Evolutionary conservation across 2,888 invertebrate genomes (phyloP).

Genomic region (Invenusta paracnida): DNA sequence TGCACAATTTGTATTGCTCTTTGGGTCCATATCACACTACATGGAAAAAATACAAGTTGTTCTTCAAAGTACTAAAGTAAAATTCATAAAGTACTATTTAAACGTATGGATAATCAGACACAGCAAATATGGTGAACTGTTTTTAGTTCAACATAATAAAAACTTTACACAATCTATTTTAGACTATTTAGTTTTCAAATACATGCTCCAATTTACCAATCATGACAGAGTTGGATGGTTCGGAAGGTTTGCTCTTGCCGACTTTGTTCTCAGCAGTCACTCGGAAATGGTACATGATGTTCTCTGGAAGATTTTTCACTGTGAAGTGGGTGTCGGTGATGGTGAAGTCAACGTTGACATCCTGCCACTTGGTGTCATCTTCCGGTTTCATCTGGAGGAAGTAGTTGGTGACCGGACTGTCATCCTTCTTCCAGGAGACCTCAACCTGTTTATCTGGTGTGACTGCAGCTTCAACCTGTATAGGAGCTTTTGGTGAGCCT

Average conservation of each 20-base stretch:
- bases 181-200: too few relatives aligned
- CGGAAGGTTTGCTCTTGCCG: slow-evolving; percentile 46
- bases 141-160: too few relatives aligned
- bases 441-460: slow-evolving; percentile 47
- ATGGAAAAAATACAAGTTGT: too few relatives aligned
- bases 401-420: slow-evolving; percentile 55
- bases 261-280: slow-evolving; percentile 48
- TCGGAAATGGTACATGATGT: slow-evolving; percentile 50
- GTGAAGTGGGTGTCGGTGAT: slow-evolving; percentile 28
- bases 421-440: slow-evolving; percentile 53
- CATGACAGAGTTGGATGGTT: slow-evolving; percentile 33
- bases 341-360: slow-evolving; percentile 27
- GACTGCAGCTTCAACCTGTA: slow-evolving; percentile 53
- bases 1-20: too few relatives aligned
- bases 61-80: too few relatives aligned
- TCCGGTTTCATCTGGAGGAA: slow-evolving; percentile 50
- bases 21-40: too few relatives aligned
- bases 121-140: too few relatives aligned
- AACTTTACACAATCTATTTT: too few relatives aligned
- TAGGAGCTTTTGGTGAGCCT: slow-evolving; percentile 53
- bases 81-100: too few relatives aligned
- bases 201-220: slow-evolving; percentile 33
- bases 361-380: slow-evolving; percentile 26
- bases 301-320: slow-evolving; percentile 41
- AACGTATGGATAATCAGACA: too few relatives aligned